Percentiles rank a stretch among this genome's conserved stretches.
Conservation (phyloP, 2,113 vertebrate species). For the Rhinogobius similis region DNA sequence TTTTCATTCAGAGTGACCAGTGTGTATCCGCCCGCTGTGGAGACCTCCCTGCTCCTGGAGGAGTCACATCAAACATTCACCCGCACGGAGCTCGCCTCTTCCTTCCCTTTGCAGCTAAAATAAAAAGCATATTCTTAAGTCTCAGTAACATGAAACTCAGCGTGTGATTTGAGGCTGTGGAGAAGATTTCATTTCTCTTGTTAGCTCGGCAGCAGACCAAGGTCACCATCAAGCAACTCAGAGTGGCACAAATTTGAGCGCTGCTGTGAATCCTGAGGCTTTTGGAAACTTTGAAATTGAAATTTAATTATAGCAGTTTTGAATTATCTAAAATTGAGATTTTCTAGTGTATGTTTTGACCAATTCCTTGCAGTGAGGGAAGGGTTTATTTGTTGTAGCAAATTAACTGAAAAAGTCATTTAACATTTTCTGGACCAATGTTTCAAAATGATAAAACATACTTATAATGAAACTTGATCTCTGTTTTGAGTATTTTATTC, state of each 20-base stretch:
- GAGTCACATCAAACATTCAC: slow-evolving; percentile 47
- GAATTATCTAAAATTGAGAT: too few species aligned
- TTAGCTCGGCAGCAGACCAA: neutral
- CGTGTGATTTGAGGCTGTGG: neutral
- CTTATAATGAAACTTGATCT: neutral
- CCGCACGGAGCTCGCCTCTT: slow-evolving; percentile 22
- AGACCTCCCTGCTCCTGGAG: slow-evolving; percentile 24
- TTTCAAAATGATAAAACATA: neutral
- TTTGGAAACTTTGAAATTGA: too few species aligned
- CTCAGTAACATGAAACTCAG: neutral
- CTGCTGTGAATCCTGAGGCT: neutral
- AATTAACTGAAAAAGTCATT: neutral
- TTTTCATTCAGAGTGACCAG: slow-evolving; percentile 31
- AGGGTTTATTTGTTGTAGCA: neutral
- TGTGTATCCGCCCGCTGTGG: slow-evolving; percentile 21
- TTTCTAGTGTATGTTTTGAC: too few species aligned
- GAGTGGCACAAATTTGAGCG: neutral
- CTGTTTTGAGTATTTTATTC: too few species aligned
- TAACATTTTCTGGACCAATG: neutral
- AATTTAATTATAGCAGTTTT: too few species aligned
- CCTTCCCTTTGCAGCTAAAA: slow-evolving; percentile 15
- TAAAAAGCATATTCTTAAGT: slow-evolving; percentile 15
- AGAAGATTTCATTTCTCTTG: neutral
- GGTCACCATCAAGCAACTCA: neutral
- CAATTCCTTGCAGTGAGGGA: neutral